These are phyloP conservation scores for Gila robusta DNA, from an alignment of 2,797 vertebrate species.

Conservation along the genomic window DNA sequence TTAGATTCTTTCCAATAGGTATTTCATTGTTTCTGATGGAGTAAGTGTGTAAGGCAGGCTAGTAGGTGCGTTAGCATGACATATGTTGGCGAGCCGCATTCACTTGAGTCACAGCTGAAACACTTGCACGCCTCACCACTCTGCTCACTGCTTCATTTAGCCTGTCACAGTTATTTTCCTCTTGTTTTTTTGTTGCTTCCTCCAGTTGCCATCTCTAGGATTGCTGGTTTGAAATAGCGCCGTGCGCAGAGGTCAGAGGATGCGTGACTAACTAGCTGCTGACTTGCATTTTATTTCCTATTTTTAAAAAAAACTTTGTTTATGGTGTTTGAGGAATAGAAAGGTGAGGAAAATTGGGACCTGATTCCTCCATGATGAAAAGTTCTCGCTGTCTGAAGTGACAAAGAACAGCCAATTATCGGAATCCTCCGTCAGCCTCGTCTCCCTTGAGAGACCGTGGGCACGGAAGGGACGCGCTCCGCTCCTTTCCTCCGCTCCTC, in stretches of 20 bases:
- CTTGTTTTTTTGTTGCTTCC: slow-evolving; percentile 44
- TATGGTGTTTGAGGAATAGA: slow-evolving; percentile 71
- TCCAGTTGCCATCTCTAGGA: slow-evolving; percentile 46
- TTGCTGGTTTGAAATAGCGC: slow-evolving; percentile 41
- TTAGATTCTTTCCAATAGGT: neutral
- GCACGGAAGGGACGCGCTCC: slow-evolving; percentile 15
- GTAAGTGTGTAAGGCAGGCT: neutral
- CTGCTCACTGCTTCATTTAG: slow-evolving; percentile 51
- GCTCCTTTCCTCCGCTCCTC: slow-evolving; percentile 28
- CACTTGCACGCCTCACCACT: slow-evolving; percentile 18
- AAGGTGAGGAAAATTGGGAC: slow-evolving; percentile 71
- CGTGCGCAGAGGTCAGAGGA: slow-evolving; percentile 67
- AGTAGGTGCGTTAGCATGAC: neutral
- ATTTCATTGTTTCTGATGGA: neutral
- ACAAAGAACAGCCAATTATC: slow-evolving; percentile 78
- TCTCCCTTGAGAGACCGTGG: slow-evolving; percentile 49
- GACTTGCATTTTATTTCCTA: slow-evolving; percentile 74
- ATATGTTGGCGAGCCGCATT: slow-evolving; percentile 38
- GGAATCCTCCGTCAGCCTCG: slow-evolving; percentile 53
- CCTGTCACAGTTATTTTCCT: slow-evolving; percentile 44
- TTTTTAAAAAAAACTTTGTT: slow-evolving; percentile 65
- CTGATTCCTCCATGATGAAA: slow-evolving; percentile 72
- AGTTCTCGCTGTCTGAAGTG: slow-evolving; percentile 71
- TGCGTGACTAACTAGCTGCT: slow-evolving; percentile 78
- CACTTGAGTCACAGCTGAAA: slow-evolving; percentile 46